Evolutionary conservation across 2,113 vertebrate species (phyloP).

Genomic region (Steatornis caripensis): DNA sequence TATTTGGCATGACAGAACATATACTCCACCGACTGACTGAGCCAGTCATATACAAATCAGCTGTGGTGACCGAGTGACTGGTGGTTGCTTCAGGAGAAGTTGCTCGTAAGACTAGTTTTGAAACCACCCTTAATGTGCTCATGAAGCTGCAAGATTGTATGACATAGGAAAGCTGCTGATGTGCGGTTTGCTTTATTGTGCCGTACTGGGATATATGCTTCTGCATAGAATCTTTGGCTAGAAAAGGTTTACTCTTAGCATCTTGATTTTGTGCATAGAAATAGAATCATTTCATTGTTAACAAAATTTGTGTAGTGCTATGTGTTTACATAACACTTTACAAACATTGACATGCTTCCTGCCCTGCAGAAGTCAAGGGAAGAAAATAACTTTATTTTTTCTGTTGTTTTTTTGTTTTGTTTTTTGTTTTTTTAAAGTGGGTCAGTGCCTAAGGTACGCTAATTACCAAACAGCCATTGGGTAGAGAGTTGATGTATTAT

Average conservation of each 20-base stretch:
- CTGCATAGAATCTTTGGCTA: neutral
- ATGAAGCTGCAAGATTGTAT: neutral
- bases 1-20: neutral
- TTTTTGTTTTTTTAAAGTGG: constrained; percentile 16
- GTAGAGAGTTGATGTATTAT: neutral
- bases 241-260: neutral
- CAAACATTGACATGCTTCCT: constrained; percentile 1
- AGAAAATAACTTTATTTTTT: neutral
- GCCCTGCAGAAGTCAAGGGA: constrained; percentile 8
- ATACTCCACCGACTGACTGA: neutral
- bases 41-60: neutral
- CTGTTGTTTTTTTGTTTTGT: neutral
- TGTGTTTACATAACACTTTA: neutral
- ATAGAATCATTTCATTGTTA: neutral
- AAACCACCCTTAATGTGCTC: neutral
- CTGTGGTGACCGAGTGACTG: neutral
- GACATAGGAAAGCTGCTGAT: neutral
- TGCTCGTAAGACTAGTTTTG: neutral
- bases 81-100: neutral
- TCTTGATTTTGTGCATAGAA: neutral
- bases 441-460: constrained; percentile 33
- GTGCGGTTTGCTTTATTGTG: neutral
- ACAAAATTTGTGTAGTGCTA: neutral
- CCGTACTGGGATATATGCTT: neutral
- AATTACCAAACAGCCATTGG: constrained; percentile 32